phyloP scores from a whole-genome alignment of 2,113 vertebrate genomes.

The Megaceryle maxima region DNA sequence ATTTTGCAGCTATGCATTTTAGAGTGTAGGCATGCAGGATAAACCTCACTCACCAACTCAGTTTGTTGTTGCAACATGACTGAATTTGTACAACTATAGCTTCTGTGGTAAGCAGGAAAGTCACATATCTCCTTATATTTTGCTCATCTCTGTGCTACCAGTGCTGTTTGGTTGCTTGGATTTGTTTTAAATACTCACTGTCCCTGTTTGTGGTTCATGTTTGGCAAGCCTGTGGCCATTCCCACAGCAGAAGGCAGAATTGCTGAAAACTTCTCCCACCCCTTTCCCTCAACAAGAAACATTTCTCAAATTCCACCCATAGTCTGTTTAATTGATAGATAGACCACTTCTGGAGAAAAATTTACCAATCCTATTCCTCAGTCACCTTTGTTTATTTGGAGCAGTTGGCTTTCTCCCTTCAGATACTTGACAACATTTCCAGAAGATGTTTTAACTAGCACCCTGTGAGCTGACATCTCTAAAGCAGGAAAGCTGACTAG shows the following conservation, averaged over 20 bases:
- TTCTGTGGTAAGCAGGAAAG: neutral
- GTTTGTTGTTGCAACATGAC: neutral
- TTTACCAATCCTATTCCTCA: slow-evolving; percentile 28
- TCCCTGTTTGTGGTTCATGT: neutral
- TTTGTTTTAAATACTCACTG: neutral
- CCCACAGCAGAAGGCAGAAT: neutral
- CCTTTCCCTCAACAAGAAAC: neutral
- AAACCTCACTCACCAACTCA: neutral
- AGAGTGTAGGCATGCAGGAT: neutral
- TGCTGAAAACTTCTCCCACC: neutral
- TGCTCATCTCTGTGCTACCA: neutral
- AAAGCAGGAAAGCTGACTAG: slow-evolving; percentile 52
- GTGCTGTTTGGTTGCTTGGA: neutral
- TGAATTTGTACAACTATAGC: neutral
- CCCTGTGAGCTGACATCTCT: slow-evolving; percentile 67
- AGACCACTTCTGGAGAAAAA: slow-evolving; percentile 52
- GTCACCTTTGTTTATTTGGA: slow-evolving; percentile 55
- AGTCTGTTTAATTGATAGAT: slow-evolving; percentile 18
- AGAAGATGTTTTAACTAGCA: slow-evolving; percentile 74
- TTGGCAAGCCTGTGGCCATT: neutral
- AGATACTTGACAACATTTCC: slow-evolving; percentile 69
- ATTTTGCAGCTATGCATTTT: slow-evolving; percentile 28
- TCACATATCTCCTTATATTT: neutral
- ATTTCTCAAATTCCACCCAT: slow-evolving; percentile 37
- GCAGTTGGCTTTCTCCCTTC: slow-evolving; percentile 55